Evolutionary conservation across 2,888 invertebrate species (phyloP).

Genomic region (Leptothorax acervorum): DNA sequence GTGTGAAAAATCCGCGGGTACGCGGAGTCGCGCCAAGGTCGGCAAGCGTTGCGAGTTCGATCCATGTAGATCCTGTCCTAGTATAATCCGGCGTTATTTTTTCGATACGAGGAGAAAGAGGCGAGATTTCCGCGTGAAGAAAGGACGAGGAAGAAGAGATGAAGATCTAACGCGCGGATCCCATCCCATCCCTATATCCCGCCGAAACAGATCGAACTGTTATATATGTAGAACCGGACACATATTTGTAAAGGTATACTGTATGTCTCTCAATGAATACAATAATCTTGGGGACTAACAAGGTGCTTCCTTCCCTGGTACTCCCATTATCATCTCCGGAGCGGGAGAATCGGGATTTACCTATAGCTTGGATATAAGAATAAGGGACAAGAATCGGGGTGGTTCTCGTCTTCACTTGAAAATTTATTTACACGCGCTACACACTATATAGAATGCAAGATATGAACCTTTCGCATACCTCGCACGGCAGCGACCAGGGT

Average conservation of each 20-base stretch:
- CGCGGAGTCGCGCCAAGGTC: not conserved
- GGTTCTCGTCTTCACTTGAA: constrained; percentile 56
- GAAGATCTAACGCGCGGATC: constrained; percentile 20
- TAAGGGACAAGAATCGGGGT: not conserved
- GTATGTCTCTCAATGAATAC: constrained; percentile 71
- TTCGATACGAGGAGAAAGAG: not conserved
- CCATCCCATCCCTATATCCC: not conserved
- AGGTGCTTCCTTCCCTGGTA: not conserved
- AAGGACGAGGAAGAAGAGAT: not conserved
- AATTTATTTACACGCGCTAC: constrained; percentile 77
- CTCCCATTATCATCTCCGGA: not conserved
- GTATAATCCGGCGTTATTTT: constrained; percentile 32
- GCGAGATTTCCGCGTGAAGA: not conserved
- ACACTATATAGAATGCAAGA: constrained; percentile 75
- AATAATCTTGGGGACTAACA: constrained; percentile 62
- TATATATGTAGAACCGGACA: constrained; percentile 63
- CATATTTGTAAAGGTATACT: constrained; percentile 77
- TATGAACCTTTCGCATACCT: constrained; percentile 69
- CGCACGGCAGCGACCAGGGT: constrained; percentile 50
- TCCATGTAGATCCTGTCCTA: constrained; percentile 20
- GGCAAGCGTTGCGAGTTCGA: constrained; percentile 29
- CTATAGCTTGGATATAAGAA: too few species aligned
- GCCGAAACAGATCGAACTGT: constrained; percentile 14
- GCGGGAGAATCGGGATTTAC: not conserved
- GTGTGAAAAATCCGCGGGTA: constrained; percentile 11